Conservation (phyloP, 2,113 vertebrate genomes). For the Gambusia affinis region DNA sequence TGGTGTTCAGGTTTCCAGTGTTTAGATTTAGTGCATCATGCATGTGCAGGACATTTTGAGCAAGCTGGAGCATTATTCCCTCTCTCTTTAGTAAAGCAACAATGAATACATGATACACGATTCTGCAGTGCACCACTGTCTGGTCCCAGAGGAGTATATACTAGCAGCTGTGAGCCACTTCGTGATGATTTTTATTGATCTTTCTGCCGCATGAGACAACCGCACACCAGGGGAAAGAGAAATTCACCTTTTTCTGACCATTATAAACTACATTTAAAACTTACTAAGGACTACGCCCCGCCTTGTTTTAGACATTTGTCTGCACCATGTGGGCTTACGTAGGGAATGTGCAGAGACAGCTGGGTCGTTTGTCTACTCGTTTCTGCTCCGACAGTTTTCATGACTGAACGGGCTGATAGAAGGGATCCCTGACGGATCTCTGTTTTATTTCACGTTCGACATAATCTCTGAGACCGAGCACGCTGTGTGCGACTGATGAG, state of each 20-base stretch:
- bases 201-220: not conserved
- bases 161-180: not conserved
- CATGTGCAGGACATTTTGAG: slow-evolving; percentile 1
- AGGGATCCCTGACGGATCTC: not conserved
- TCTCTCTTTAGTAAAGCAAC: slow-evolving; percentile 18
- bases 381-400: not conserved
- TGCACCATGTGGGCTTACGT: too few species aligned
- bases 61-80: slow-evolving; percentile 23
- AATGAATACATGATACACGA: not conserved
- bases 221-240: not conserved
- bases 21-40: slow-evolving; percentile 15
- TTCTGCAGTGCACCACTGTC: slow-evolving; percentile 21
- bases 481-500: not conserved
- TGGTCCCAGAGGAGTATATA: slow-evolving; percentile 1
- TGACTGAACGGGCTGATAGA: slow-evolving; percentile 5
- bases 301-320: rapidly evolving
- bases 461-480: not conserved
- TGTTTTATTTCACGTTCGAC: not conserved
- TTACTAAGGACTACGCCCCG: not conserved
- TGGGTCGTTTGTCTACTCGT: not conserved
- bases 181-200: slow-evolving; percentile 20
- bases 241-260: not conserved
- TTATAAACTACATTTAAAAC: not conserved
- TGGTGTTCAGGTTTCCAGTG: slow-evolving; percentile 5
- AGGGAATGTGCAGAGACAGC: not conserved